These are phyloP conservation scores for Epinephelus lanceolatus DNA, from an alignment of 2,113 vertebrate species.

Conservation along the genomic window DNA sequence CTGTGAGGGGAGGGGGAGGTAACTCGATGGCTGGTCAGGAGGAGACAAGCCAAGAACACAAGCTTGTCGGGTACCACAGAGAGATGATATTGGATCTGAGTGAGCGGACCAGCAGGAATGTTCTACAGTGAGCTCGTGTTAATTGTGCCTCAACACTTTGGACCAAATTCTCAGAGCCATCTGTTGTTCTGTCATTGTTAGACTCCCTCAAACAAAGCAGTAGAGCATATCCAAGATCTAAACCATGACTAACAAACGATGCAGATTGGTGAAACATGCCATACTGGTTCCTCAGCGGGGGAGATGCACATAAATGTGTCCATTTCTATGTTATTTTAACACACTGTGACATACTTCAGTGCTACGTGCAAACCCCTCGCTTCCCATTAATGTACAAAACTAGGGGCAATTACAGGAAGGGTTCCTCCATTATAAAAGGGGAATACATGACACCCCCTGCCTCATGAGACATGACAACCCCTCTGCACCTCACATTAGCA, in stretches of 20 bases:
- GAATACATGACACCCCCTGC: conserved; percentile 61
- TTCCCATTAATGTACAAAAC: conserved; percentile 66
- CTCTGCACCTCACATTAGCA: conserved; percentile 74
- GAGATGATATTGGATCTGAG: conserved; percentile 48
- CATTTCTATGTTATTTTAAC: conserved; percentile 41
- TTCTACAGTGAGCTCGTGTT: conserved; percentile 31
- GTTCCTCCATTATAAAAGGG: conserved; percentile 58
- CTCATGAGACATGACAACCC: conserved; percentile 65
- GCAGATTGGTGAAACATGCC: conserved; percentile 25
- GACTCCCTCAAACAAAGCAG: conserved; percentile 33
- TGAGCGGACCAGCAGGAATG: conserved; percentile 44
- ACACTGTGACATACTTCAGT: conserved; percentile 42
- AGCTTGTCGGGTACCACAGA: conserved; percentile 31
- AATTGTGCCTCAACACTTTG: conserved; percentile 31
- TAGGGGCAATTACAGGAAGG: conserved; percentile 56
- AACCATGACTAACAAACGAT: conserved; percentile 43
- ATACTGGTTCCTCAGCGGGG: conserved; percentile 10
- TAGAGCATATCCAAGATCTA: conserved; percentile 18
- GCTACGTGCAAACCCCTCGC: conserved; percentile 26
- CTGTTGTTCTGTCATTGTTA: conserved; percentile 44
- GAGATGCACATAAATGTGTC: conserved; percentile 20
- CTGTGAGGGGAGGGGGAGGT: conserved; percentile 25
- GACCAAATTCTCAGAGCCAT: conserved; percentile 35
- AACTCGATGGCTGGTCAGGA: conserved; percentile 45
- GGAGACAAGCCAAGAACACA: conserved; percentile 45